phyloP scores from a whole-genome alignment of 92 coral and sea anemone species.

The Siderastrea siderea region DNA sequence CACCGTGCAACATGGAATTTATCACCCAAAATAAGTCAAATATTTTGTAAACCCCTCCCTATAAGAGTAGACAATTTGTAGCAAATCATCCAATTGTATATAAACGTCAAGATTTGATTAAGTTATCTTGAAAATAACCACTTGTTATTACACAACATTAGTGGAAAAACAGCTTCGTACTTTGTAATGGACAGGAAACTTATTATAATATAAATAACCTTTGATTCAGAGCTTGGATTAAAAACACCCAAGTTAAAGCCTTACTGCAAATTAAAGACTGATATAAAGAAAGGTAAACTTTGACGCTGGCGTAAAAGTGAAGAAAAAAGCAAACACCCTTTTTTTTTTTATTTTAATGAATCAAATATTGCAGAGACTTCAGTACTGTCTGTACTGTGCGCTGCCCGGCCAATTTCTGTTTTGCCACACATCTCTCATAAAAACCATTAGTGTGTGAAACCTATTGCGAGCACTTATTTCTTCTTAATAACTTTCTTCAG shows the following conservation, averaged over 20 bases:
- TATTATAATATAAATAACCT: constrained; percentile 24
- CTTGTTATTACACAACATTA: constrained; percentile 33
- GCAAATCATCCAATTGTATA: constrained; percentile 6
- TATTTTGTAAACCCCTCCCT: background rate
- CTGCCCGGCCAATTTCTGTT: background rate
- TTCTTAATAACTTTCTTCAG: constrained; percentile 27
- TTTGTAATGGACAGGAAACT: constrained; percentile 43
- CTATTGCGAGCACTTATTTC: constrained; percentile 40
- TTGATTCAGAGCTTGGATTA: constrained; percentile 6
- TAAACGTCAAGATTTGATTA: constrained; percentile 7
- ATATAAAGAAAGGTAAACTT: background rate
- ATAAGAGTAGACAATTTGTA: background rate
- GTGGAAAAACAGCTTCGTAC: constrained; percentile 21
- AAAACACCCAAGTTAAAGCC: background rate
- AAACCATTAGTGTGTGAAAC: constrained; percentile 33
- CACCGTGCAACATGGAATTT: background rate
- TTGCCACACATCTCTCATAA: background rate
- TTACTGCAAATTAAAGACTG: background rate
- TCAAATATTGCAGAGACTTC: background rate
- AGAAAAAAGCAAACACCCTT: background rate
- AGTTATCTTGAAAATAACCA: constrained; percentile 23
- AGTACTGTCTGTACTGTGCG: too few relatives aligned
- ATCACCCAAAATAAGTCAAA: background rate
- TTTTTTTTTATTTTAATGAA: background rate
- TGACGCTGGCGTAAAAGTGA: background rate